Base-by-base conservation (phyloP, 1,140 invertebrate genomes). In the Eubasilissa regina region DNA sequence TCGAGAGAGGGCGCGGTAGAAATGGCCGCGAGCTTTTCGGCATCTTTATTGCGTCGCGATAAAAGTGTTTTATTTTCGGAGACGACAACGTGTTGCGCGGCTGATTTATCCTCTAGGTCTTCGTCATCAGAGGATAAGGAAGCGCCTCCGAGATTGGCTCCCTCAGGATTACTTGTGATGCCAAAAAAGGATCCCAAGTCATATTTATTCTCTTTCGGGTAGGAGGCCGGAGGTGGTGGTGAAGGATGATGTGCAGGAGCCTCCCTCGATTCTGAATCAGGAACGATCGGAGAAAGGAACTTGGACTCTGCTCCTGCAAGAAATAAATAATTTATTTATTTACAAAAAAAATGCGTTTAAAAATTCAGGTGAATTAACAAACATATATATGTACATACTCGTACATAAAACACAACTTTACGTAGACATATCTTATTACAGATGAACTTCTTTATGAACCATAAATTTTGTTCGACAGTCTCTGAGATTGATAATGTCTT, bases 121-220 rank as follows among this genome's bases (percentile, higher is more conserved):
- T 80, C 35, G 45, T 53, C 51, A 74, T 75, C 53, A 4, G 48
- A 44, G 58, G 35, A 3, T 15, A 15, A 13, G 17, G 51, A 15
- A 9, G 48, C 53, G 62, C 78, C 60, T 19, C 21, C 47, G 35
- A 64, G 62, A 72, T 79, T 77, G 17, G 21, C n/a, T 55, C 74
- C 75, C 51, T 25, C 45, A 44, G 81, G 81, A 51, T 47, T 60
- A n/a, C 35, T 72, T 47, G 81, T 80, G 70, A 78, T 77, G 47
- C 81, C 81, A 35, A 82, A 82, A 74, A 79, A 82, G 19, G 81
- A 82, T 75, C 81, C 25, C 70, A 82, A 53, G 55, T 82, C 77
- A 68, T 79, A 82, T 82, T 82, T 82, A 75, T 82, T 78, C 77
- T 82, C 75, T 68, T 80, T 82, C 35, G 55, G 11, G 12, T 15